Conservation (phyloP, 2,113 vertebrate genomes). For the Psettodes erumei region DNA sequence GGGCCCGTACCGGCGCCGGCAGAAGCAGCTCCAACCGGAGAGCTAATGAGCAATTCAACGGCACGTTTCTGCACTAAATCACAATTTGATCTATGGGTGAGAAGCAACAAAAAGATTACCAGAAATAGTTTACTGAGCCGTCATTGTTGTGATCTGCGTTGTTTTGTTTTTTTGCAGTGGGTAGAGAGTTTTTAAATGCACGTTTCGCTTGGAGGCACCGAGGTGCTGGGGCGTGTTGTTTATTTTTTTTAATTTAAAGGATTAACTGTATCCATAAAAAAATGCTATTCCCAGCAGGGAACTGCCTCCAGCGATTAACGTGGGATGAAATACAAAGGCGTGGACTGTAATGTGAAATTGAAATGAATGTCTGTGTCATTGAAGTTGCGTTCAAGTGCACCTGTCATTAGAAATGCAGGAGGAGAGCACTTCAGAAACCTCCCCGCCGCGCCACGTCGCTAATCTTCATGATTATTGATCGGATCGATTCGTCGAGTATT, state of each 20-base stretch:
- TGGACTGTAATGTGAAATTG: conserved; percentile 32
- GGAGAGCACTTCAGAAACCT: conserved; percentile 41
- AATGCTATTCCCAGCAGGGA: conserved; percentile 19
- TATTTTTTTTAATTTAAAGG: not conserved
- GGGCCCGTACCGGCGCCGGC: conserved; percentile 30
- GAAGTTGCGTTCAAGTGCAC: conserved; percentile 37
- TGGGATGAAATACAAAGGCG: conserved; percentile 23
- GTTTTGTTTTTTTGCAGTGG: conserved; percentile 37
- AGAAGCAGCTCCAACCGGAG: conserved; percentile 39
- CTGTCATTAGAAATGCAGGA: conserved; percentile 43
- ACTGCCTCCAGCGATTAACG: conserved; percentile 8
- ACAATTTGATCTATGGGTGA: conserved; percentile 54
- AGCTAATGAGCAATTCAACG: conserved; percentile 62
- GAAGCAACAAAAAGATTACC: conserved; percentile 48
- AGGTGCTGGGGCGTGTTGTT: not conserved
- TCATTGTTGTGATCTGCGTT: too few species aligned
- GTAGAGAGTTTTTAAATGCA: conserved; percentile 17
- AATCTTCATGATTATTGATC: conserved; percentile 74
- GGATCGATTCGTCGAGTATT: conserved; percentile 70
- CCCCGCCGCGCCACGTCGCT: conserved; percentile 29
- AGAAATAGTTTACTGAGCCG: conserved; percentile 52
- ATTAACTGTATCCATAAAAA: conserved; percentile 22
- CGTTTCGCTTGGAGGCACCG: conserved; percentile 2
- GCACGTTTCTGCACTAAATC: conserved; percentile 66
- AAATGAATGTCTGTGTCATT: conserved; percentile 33